Evolutionary conservation across 2,888 invertebrate species (phyloP).

Genomic region (Hemicrepidius hirtus): DNA sequence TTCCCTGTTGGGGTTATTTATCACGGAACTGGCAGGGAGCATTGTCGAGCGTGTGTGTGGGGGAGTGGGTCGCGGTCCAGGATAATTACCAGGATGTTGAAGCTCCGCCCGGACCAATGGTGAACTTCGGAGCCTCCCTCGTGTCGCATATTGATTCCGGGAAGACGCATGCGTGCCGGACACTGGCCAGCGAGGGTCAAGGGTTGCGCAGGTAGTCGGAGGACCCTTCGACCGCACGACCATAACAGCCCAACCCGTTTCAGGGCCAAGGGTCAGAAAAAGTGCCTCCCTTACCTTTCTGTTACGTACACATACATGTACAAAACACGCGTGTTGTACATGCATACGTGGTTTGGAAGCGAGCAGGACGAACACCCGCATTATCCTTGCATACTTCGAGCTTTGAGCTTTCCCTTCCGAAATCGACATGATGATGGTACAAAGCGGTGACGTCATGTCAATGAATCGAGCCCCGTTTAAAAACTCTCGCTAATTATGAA

Average conservation of each 20-base stretch:
- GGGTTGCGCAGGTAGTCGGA: slow-evolving; percentile 63
- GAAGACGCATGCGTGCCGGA: slow-evolving; percentile 68
- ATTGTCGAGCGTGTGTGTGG: slow-evolving; percentile 70
- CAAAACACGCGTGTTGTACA: slow-evolving; percentile 25
- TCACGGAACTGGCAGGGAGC: slow-evolving; percentile 72
- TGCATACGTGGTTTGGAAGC: slow-evolving; percentile 11
- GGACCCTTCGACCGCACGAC: slow-evolving; percentile 48
- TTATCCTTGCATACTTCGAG: slow-evolving; percentile 22
- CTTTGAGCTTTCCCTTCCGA: slow-evolving; percentile 38
- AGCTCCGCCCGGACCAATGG: slow-evolving; percentile 71
- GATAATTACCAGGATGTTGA: slow-evolving; percentile 72
- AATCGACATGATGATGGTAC: slow-evolving; percentile 45
- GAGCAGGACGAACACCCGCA: slow-evolving; percentile 7
- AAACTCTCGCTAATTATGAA: slow-evolving; percentile 73
- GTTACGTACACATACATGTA: slow-evolving; percentile 22
- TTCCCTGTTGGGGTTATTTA: slow-evolving; percentile 72
- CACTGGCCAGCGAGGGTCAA: slow-evolving; percentile 68
- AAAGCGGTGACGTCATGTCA: slow-evolving; percentile 61
- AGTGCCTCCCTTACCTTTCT: slow-evolving; percentile 15
- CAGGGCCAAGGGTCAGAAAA: slow-evolving; percentile 39
- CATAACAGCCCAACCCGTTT: slow-evolving; percentile 37
- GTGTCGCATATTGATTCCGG: slow-evolving; percentile 64
- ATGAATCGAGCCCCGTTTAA: slow-evolving; percentile 67
- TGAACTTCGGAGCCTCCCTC: slow-evolving; percentile 61
- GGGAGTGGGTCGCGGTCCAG: slow-evolving; percentile 72